Evolutionary conservation across 2,797 vertebrate genomes (phyloP).

Genomic region (Sphenodon punctatus): DNA sequence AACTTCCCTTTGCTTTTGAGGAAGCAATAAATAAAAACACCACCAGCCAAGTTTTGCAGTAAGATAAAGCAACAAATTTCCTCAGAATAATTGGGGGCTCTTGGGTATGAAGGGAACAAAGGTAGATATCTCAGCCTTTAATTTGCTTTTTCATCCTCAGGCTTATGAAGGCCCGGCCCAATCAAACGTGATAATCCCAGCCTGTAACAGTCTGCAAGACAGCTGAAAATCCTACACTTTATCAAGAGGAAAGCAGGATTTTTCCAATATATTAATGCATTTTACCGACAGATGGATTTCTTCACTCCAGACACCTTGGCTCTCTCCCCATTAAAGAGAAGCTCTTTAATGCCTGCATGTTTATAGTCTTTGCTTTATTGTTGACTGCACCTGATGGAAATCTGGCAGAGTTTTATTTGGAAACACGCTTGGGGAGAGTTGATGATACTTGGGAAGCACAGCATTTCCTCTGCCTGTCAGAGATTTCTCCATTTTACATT

Average conservation of each 20-base stretch:
- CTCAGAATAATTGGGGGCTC: slow-evolving; percentile 1
- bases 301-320: neutral
- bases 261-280: neutral
- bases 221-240: neutral
- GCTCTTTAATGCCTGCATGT: neutral
- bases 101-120: neutral
- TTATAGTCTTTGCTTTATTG: neutral
- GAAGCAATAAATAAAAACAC: too few species aligned
- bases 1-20: neutral
- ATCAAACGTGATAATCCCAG: neutral
- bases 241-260: neutral
- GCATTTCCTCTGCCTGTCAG: neutral
- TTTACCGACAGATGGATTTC: neutral
- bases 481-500: neutral
- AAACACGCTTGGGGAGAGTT: neutral
- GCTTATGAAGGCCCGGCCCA: neutral
- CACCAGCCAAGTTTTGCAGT: neutral
- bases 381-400: neutral
- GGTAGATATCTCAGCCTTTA: slow-evolving; percentile 3
- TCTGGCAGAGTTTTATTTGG: neutral
- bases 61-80: neutral
- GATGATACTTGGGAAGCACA: neutral
- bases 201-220: neutral
- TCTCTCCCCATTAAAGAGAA: neutral
- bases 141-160: slow-evolving; percentile 8